These are phyloP conservation scores for Aphaenogaster floridana DNA, from an alignment of 1,140 invertebrate species.

Conservation along the genomic window DNA sequence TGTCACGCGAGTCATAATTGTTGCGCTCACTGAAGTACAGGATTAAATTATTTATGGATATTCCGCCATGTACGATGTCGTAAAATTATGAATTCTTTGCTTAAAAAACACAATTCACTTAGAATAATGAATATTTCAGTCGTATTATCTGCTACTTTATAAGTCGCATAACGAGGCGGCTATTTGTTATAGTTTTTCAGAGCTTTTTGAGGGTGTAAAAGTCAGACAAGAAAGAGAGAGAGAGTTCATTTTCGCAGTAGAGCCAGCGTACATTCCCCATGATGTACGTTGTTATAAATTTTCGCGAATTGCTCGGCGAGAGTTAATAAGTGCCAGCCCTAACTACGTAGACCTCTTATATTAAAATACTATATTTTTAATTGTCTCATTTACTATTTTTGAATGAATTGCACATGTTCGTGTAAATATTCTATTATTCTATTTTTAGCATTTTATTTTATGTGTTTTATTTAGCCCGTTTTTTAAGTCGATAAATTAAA, in stretches of 20 bases:
- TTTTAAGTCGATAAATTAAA: background rate
- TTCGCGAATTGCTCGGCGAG: conserved; percentile 8
- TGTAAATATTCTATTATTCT: background rate
- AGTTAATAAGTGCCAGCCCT: background rate
- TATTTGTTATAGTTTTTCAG: background rate
- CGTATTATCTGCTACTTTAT: background rate
- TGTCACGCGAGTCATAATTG: conserved; percentile 54
- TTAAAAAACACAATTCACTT: background rate
- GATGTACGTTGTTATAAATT: conserved; percentile 31
- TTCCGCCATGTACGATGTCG: background rate
- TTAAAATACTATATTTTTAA: conserved; percentile 30
- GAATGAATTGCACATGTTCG: background rate
- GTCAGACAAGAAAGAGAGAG: background rate
- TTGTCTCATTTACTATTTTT: background rate
- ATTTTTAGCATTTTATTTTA: conserved; percentile 18
- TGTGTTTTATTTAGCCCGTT: background rate
- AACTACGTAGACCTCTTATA: background rate
- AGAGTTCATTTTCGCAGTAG: background rate
- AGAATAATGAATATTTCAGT: background rate
- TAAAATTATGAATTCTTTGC: background rate
- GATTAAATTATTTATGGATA: conserved; percentile 18
- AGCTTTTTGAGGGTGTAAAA: background rate
- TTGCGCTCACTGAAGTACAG: conserved; percentile 1
- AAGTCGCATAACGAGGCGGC: background rate
- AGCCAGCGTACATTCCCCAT: background rate